A percentile compares a stretch with the other conserved stretches of the same genome.
These are phyloP conservation scores for Synanthedon andrenaeformis DNA, from an alignment of 2,888 invertebrate species.

Conservation along the genomic window DNA sequence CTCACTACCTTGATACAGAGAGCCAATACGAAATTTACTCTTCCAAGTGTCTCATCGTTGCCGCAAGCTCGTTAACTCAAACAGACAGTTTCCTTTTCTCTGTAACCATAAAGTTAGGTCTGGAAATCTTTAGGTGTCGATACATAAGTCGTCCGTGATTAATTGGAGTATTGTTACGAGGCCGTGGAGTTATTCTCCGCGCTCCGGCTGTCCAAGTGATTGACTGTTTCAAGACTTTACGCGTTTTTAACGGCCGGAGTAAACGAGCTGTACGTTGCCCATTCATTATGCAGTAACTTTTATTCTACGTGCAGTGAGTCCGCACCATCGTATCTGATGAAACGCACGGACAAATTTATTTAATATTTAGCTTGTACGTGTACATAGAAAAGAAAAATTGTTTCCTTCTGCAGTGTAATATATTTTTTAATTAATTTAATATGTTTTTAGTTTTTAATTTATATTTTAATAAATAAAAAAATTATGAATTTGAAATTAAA, in stretches of 20 bases:
- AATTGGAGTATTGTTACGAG: constrained; percentile 51
- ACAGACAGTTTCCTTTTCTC: background rate
- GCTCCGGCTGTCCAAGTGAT: constrained; percentile 15
- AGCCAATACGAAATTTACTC: background rate
- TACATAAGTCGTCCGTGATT: constrained; percentile 53
- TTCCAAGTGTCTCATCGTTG: background rate
- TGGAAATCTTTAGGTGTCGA: constrained; percentile 47
- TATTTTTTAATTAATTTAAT: background rate
- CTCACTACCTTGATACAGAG: too few species aligned
- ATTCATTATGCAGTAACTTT: constrained; percentile 46
- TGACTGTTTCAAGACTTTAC: constrained; percentile 27
- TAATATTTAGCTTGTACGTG: background rate
- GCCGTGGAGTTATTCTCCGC: constrained; percentile 12
- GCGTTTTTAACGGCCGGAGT: constrained; percentile 44
- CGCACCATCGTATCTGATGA: constrained; percentile 22
- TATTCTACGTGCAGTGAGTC: constrained; percentile 40
- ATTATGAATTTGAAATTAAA: constrained; percentile 55
- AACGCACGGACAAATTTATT: constrained; percentile 36
- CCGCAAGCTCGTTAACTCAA: background rate
- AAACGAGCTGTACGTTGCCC: constrained; percentile 30
- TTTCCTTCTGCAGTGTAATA: background rate
- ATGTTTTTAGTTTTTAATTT: background rate
- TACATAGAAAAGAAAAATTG: background rate
- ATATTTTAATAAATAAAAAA: background rate
- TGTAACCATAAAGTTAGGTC: constrained; percentile 38